phyloP scores from a whole-genome alignment of 2,888 invertebrate species.

The Tricholauxania praeusta region DNA sequence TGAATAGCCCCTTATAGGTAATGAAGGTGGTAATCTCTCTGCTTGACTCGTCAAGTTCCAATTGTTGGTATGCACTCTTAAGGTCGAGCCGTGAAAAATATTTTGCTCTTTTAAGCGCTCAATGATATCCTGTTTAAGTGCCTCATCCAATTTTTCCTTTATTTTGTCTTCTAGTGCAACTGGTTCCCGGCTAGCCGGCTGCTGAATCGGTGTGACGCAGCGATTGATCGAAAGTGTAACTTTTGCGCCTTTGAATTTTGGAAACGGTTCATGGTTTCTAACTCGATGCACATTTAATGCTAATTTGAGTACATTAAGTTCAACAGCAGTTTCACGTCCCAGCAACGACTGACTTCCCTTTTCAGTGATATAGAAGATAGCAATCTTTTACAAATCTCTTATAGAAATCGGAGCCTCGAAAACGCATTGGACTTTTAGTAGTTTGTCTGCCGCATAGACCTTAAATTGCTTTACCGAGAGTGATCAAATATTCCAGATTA shows the following conservation, averaged over 20 bases:
- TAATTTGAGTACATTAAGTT: constrained; percentile 38
- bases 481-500: constrained; percentile 37
- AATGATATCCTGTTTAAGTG: constrained; percentile 52
- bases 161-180: constrained; percentile 48
- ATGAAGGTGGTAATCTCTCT: constrained; percentile 47
- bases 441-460: constrained; percentile 36
- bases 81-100: constrained; percentile 58
- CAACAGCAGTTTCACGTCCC: constrained; percentile 34
- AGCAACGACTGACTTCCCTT: constrained; percentile 37
- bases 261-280: constrained; percentile 30
- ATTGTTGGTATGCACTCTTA: constrained; percentile 53
- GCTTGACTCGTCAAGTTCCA: constrained; percentile 49
- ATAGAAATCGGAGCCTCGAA: constrained; percentile 38
- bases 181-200: constrained; percentile 53
- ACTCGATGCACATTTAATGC: constrained; percentile 36
- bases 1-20: constrained; percentile 43
- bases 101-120: constrained; percentile 51
- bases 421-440: constrained; percentile 35
- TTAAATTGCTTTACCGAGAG: constrained; percentile 37
- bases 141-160: constrained; percentile 44
- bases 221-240: constrained; percentile 51
- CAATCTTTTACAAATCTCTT: constrained; percentile 36
- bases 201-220: constrained; percentile 51
- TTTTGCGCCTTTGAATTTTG: constrained; percentile 54
- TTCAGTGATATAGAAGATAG: constrained; percentile 41